Evolutionary conservation across 2,797 vertebrate genomes (phyloP), one percentile per base, ranked within the genome.

Genomic region (Mormyrops boulengeri): DNA sequence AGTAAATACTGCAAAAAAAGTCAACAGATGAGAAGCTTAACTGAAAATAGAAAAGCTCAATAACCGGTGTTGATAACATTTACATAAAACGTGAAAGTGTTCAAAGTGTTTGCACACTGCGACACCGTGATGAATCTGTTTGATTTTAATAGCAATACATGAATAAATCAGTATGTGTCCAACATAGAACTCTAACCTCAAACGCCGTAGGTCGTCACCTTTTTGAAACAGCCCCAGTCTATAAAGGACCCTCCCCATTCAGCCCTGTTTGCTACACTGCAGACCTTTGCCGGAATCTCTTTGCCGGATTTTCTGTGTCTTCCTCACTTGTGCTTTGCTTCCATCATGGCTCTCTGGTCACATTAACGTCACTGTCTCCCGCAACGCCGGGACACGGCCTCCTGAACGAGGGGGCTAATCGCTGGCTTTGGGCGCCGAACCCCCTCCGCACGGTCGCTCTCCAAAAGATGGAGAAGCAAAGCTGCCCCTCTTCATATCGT

Each of bases 401-500:
- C 57, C 17, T n/a, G n/a, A 82, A 73, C 60, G 62, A 88, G 89
- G 89, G 80, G 84, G 87, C n/a, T 44, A 49, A 91, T 80, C 88
- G 87, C 77, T 49, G 19, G 73, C 88, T 89, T 85, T 88, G 73
- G 88, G 90, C 19, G 1, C 7, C 41, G 30, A 55, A 69, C 77
- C 82, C n/a, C 89, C 77, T 50, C 41, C 0, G 2, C 57, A 73
- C 73, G 69, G 87, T 85, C 22, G 87, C 86, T 87, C 9, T 90
- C 84, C 87, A 80, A 91, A 90, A 89, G 88, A 89, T 77, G 91
- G 73, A 69, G 34, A 55, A 88, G 85, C 41, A 90, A 89, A 52
- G 87, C 87, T 89, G 90, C 49, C 69, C 87, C 85, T 91, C 82
- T 82, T 85, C 80, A 50, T 44, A 89, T 92, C 88, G 84, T 89